A percentile compares a stretch with the other conserved stretches of the same genome.
These are phyloP conservation scores for Psophia crepitans DNA, from an alignment of 2,113 vertebrate species.

Conservation along the genomic window DNA sequence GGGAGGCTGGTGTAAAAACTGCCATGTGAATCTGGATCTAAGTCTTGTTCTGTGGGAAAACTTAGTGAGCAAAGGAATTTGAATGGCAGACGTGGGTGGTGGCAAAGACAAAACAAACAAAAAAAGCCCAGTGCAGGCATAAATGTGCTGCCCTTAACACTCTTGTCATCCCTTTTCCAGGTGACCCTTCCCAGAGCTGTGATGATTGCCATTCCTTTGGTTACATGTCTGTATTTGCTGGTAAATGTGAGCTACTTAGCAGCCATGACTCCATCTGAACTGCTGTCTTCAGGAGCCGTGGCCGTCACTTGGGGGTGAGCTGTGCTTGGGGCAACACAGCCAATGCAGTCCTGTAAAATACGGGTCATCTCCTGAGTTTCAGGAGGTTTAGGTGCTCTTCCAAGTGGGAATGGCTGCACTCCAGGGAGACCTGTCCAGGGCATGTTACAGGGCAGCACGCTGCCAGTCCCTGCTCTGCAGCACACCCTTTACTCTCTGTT, in stretches of 20 bases:
- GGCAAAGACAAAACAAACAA: neutral
- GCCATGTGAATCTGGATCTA: neutral
- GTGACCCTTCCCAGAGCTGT: slow-evolving; percentile 85
- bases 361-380: neutral
- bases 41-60: neutral
- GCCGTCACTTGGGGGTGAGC: slow-evolving; percentile 89
- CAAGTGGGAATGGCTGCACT: neutral
- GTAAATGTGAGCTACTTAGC: slow-evolving; percentile 89
- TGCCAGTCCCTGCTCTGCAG: neutral
- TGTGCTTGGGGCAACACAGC: neutral
- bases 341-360: neutral
- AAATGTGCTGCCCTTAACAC: neutral
- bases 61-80: neutral
- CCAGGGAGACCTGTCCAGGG: neutral
- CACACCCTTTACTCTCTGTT: neutral
- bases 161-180: slow-evolving; percentile 57
- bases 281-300: slow-evolving; percentile 81
- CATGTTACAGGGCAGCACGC: neutral
- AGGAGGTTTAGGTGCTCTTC: neutral
- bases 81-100: neutral
- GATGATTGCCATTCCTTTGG: slow-evolving; percentile 84
- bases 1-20: neutral
- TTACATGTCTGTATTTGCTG: slow-evolving; percentile 85
- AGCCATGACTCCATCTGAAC: slow-evolving; percentile 82
- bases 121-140: neutral